Percentiles rank a stretch among this genome's conserved stretches.
phyloP scores from a whole-genome alignment of 2,113 vertebrate genomes.

The Anguilla japonica region DNA sequence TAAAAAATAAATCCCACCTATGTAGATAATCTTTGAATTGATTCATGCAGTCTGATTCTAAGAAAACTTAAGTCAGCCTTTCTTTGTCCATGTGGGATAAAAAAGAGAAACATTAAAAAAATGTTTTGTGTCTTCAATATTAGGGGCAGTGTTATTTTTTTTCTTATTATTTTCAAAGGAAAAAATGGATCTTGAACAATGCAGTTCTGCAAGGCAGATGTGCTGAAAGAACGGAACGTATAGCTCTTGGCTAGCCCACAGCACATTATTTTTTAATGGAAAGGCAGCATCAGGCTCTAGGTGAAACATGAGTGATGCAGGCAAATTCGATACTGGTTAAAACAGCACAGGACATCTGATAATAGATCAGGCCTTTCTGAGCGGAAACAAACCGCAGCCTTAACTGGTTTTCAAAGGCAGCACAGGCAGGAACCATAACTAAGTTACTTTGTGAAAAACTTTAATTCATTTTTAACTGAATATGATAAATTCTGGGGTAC shows the following conservation, averaged over 20 bases:
- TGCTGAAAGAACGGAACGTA: too few species aligned
- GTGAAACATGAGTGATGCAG: not conserved
- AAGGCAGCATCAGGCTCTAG: not conserved
- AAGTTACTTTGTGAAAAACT: not conserved
- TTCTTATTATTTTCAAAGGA: too few species aligned
- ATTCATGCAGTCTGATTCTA: not conserved
- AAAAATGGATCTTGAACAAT: too few species aligned
- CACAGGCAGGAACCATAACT: not conserved
- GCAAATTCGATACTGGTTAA: constrained; percentile 24
- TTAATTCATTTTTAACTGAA: not conserved
- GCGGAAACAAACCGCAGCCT: constrained; percentile 43
- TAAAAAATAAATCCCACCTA: too few species aligned
- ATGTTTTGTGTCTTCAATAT: too few species aligned
- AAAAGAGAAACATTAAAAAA: too few species aligned
- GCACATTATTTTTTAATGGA: not conserved
- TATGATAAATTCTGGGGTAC: not conserved
- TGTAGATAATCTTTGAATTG: not conserved
- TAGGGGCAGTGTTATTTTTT: too few species aligned
- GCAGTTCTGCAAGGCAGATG: too few species aligned
- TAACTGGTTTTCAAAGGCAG: constrained; percentile 34
- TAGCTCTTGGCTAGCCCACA: not conserved
- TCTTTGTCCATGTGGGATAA: too few species aligned
- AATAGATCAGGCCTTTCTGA: constrained; percentile 21
- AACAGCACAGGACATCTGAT: constrained; percentile 36
- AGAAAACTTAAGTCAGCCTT: too few species aligned